Evolutionary conservation across 2,888 invertebrate species (phyloP), one percentile per base, ranked within the genome.

Genomic region (Hermaeophaga mercurialis): DNA sequence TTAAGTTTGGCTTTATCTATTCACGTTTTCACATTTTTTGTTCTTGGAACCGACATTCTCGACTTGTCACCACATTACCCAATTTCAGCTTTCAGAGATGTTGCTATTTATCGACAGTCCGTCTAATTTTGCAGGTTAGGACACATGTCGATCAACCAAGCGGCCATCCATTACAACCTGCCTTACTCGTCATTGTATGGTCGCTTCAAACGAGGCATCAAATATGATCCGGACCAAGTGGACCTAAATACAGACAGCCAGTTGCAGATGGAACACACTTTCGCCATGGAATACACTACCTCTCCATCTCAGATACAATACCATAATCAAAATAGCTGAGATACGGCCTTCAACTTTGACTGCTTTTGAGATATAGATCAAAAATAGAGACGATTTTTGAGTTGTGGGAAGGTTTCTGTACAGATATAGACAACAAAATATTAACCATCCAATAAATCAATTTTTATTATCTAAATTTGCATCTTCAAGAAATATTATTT

Each of bases 61-160:
- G 22, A 22, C 7, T 31, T 31, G 6, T 31, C 31, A 31, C 6
- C 12, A 31, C 3, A 31, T 3, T 1, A 31, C 2, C 31, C 31
- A 31, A 31, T 31, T 31, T 31, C 11, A 31, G 31, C 31, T 31
- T 31, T 11, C 31, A 31, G 12, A 31, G 33, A 45, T 33, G 45
- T 31, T 45, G 15, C 45, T 45, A 45, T 33, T 45, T 45, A 45
- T 45, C 45, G 31, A 45, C 45, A 45, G 47, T 47, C 34, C 33
- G 14, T 24, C 34, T 22, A 34, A 47, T 31, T 53, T 76, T 78
- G 38, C 72, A 91, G 93, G 71, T 82, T 91, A 65, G 94, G 94
- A 19, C 92, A 93, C 75, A 93, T 94, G 93, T 92, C 92, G 61
- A 94, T 94, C 70, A 94, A 94, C 78, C 94, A 94, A 79, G 94